Evolutionary conservation across 2,888 invertebrate genomes (phyloP), one percentile per base, ranked within the genome.

Genomic region (Chymomyza procnemis): DNA sequence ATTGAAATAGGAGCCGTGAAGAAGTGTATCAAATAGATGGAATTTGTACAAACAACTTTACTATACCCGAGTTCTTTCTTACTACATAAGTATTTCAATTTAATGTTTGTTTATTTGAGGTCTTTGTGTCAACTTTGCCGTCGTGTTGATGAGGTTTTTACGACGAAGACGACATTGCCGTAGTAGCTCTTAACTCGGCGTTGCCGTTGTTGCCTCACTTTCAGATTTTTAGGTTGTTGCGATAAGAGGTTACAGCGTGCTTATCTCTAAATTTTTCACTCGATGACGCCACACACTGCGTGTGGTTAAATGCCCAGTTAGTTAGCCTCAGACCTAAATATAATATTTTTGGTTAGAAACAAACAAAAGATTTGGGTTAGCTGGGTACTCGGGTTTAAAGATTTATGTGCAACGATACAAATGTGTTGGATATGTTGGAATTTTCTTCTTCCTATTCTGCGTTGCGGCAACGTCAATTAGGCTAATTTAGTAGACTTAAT

Each of bases 381-480:
- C 18, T 50, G 50, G 50, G 16, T 50, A 19, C 16, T 19, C 19
- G 50, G 50, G n/a, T n/a, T n/a, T 8, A 8, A n/a, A 50, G 50
- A 50, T 50, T 50, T 50, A 50, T 50, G 50, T 18, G 50, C 50
- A 50, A 8, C 50, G 50, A 18, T 50, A 50, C 50, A 50, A 50
- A 50, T 3, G 12, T 9, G 12, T 41, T 4, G 34, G 12, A 12
- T 12, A 3, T 26, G 4, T 26, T 26, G 4, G 1, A 26, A 0
- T 26, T 26, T 26, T 26, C 5, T 26, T 69, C 71, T 54, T 52
- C 71, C 82, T n/a, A n/a, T n/a, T n/a, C n/a, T n/a, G n/a, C n/a
- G n/a, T n/a, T n/a, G n/a, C n/a, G n/a, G 80, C 73, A 72, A n/a
- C 83, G 85, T 82, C 81, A 82, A 82, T 82, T 85, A 82, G 72